Percentiles rank a stretch among this genome's conserved stretches.
phyloP scores from a whole-genome alignment of 2,113 vertebrate species.

The Danionella cerebrum region DNA sequence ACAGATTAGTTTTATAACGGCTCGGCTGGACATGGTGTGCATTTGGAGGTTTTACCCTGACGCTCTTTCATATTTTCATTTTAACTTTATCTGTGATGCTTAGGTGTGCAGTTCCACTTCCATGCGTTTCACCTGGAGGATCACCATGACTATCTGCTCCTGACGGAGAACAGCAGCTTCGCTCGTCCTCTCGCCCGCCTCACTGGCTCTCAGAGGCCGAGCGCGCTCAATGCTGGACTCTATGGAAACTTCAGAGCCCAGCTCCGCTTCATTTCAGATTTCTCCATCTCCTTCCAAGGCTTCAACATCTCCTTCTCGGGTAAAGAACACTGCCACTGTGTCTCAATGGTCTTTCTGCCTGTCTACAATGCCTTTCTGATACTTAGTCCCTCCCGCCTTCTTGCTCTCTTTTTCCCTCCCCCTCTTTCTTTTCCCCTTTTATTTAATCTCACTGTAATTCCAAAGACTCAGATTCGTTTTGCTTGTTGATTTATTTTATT shows the following conservation, averaged over 20 bases:
- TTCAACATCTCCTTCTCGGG: constrained; percentile 72
- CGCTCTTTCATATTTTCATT: no score
- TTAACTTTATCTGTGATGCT: neutral
- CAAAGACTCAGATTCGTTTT: no score
- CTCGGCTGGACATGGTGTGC: no score
- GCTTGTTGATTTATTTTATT: no score
- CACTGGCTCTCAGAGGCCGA: constrained; percentile 61
- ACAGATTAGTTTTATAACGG: no score
- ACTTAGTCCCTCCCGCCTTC: no score
- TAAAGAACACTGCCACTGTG: constrained; percentile 11
- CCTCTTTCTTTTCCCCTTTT: no score
- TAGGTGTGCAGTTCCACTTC: constrained; percentile 70
- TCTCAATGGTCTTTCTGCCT: neutral
- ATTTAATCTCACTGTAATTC: no score
- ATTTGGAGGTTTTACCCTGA: no score
- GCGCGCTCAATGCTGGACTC: constrained; percentile 60
- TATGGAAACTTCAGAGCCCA: constrained; percentile 71
- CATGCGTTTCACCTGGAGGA: constrained; percentile 70
- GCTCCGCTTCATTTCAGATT: constrained; percentile 72
- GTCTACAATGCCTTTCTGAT: no score
- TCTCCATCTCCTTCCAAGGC: constrained; percentile 70
- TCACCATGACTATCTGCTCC: constrained; percentile 70
- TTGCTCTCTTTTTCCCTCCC: no score
- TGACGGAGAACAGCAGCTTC: constrained; percentile 70
- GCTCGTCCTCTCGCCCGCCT: constrained; percentile 64